Conservation (phyloP, 2,888 invertebrate species). For the Proisotoma minuta region DNA sequence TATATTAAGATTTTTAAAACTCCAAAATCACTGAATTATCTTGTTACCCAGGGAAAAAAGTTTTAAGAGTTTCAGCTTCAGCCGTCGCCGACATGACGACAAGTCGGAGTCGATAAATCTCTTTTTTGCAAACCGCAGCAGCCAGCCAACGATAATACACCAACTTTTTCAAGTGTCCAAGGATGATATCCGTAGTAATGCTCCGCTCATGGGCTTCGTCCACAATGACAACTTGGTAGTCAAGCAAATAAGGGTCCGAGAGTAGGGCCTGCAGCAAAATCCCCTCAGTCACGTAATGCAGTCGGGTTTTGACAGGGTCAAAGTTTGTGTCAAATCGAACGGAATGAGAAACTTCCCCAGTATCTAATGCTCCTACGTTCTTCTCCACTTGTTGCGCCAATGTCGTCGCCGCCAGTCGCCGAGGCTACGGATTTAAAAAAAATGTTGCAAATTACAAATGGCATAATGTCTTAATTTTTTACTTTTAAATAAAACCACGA, state of each 20-base stretch:
- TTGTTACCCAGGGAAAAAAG: slow-evolving; percentile 28
- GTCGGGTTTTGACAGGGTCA: slow-evolving; percentile 70
- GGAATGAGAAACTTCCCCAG: slow-evolving; percentile 61
- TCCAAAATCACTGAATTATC: not conserved
- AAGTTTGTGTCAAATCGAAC: slow-evolving; percentile 82
- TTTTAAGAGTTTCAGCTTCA: slow-evolving; percentile 37
- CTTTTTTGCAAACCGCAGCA: not conserved
- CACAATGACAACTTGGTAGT: slow-evolving; percentile 77
- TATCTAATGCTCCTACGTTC: slow-evolving; percentile 54
- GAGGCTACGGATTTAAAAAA: slow-evolving; percentile 16
- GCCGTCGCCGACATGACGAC: slow-evolving; percentile 46
- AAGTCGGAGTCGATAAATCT: slow-evolving; percentile 22
- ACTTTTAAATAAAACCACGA: too few species aligned
- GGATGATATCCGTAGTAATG: slow-evolving; percentile 85
- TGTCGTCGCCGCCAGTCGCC: slow-evolving; percentile 29
- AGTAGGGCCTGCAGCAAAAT: slow-evolving; percentile 89
- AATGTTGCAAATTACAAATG: too few species aligned
- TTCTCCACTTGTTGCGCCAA: slow-evolving; percentile 56
- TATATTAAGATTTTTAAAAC: not conserved
- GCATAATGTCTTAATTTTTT: too few species aligned
- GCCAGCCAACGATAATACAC: not conserved
- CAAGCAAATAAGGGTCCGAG: slow-evolving; percentile 63
- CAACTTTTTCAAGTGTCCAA: slow-evolving; percentile 54
- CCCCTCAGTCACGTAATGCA: slow-evolving; percentile 91
- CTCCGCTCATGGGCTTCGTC: slow-evolving; percentile 96